Base-by-base conservation (phyloP, 2,888 invertebrate species). In the Incurvaria masculella region DNA sequence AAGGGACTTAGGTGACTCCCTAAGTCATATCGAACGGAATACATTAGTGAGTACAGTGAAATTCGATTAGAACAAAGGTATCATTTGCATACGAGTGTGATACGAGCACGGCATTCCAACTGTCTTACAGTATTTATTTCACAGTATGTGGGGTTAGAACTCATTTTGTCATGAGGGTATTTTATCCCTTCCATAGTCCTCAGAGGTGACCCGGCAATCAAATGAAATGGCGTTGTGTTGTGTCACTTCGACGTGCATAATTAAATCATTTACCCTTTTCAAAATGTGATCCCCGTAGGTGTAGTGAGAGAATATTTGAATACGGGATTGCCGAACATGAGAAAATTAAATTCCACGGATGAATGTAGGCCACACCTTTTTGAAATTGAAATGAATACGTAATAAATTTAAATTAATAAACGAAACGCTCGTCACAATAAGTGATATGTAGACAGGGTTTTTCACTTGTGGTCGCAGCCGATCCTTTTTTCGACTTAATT, bases 51-150 rank as follows among this genome's bases (percentile, higher is more conserved):
- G 62, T 64, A 75, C 75, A 72, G 66, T 69, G 69, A 71, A 72
- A 75, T 74, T 75, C 75, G 74, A 75, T 76, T 78, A 73, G 61
- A 59, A 61, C 64, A 63, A 61, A 68, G 69, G 65, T 63, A 68
- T 69, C 64, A 76, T 33, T 75, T 75, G 72, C 75, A 76, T 61
- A 58, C 73, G 70, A 69, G 73, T 74, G 73, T 73, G 71, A 64
- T n/a, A n/a, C n/a, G n/a, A n/a, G n/a, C n/a, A n/a, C 4, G 8
- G 33, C 14, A 14, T 11, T 33, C 33, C 11, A 33, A 33, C 33
- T n/a, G 14, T 33, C 33, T 33, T n/a, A 33, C 11, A 33, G 14
- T 33, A 8, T 33, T 11, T 33, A 6, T 33, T 33, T 8, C 33
- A 33, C n/a, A n/a, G n/a, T 33, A 14, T n/a, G 4, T 33, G 11